phyloP scores from a whole-genome alignment of 2,797 vertebrate genomes.

The Peromyscus attwateri region DNA sequence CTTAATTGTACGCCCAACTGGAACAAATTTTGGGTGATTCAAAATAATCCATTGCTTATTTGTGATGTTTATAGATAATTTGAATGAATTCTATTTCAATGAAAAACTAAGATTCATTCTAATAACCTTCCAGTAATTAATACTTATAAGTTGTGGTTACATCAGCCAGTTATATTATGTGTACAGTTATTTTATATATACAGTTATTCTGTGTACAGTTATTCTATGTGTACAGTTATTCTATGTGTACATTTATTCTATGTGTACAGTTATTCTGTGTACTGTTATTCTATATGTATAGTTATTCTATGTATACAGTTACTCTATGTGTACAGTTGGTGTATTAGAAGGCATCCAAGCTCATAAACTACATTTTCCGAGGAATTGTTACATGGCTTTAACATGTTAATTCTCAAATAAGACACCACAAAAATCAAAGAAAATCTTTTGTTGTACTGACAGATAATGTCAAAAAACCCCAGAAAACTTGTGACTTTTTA shows the following conservation, averaged over 20 bases:
- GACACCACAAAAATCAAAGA: constrained; percentile 35
- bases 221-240: background rate
- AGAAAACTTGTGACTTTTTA: constrained; percentile 21
- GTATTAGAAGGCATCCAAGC: background rate
- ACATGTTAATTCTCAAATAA: background rate
- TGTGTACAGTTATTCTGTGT: background rate
- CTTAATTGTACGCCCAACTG: background rate
- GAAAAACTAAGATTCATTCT: background rate
- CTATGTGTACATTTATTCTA: background rate
- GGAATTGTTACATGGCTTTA: constrained; percentile 41
- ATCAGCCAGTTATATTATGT: background rate
- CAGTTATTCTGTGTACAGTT: background rate
- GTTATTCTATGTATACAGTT: background rate
- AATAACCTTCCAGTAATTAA: constrained; percentile 9
- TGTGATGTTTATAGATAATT: background rate
- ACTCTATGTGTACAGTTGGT: background rate
- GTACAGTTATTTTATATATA: background rate
- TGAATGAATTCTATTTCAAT: constrained; percentile 31
- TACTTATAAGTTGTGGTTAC: background rate
- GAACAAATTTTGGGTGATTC: constrained; percentile 16
- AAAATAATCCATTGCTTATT: constrained; percentile 21
- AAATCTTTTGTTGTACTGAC: background rate
- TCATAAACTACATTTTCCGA: constrained; percentile 46
- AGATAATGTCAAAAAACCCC: background rate
- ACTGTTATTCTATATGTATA: background rate